Evolutionary conservation across 2,888 invertebrate species (phyloP), one percentile per base, ranked within the genome.

Genomic region (Bedellia somnulentella): DNA sequence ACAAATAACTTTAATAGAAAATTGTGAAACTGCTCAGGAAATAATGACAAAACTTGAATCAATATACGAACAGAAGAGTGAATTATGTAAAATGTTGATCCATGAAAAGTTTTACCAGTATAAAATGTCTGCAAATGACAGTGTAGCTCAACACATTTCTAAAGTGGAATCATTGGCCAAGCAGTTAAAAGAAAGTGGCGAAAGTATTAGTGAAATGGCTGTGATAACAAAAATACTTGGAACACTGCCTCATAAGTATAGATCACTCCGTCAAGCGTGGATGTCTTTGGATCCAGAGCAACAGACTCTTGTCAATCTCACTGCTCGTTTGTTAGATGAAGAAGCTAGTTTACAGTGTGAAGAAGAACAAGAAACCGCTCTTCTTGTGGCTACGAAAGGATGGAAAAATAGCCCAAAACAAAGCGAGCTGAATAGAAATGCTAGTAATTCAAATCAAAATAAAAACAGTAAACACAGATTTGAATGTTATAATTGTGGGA

Each of bases 301-400:
- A 29, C 36, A 36, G 16, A 36, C 36, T 4, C 10, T 36, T 6
- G 3, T 8, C 30, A 34, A 36, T 35, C 38, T 31, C 37, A 39
- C 39, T 35, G 38, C 31, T 35, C 35, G 43, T 42, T 38, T 29
- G 28, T 36, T 44, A 35, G 37, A 40, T 42, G 40, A 47, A 43
- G 45, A 47, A 21, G 22, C 22, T 1, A 27, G 23, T n/a, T 16
- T 29, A 1, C 14, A 12, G 6, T 15, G 27, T 16, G 27, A 33
- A 10, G 24, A 27, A 13, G 24, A 26, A 27, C 11, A 12, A 4
- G 34, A 26, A 22, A 24, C 17, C 4, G 31, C 34, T 21, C 10
- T 23, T 8, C 15, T 16, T 5, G 24, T 24, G 9, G 13, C 23
- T n/a, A 29, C 13, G 3, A n/a, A n/a, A 10, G 13, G 14, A n/a